Evolutionary conservation across 1,140 invertebrate genomes (phyloP), one percentile per base, ranked within the genome.

Genomic region (Drosophila persimilis): DNA sequence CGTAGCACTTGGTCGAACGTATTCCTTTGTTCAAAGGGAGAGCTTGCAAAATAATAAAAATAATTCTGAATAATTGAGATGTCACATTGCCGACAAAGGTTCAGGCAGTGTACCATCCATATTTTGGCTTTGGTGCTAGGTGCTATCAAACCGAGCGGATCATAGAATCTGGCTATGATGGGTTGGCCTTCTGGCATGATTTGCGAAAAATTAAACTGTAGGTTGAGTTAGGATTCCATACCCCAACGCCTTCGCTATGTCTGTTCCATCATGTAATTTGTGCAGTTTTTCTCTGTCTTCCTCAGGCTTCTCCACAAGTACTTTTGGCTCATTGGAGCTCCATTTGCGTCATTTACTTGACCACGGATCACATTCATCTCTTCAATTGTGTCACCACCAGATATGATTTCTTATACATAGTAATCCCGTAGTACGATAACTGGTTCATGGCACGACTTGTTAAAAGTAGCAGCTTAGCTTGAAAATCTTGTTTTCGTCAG

Each of bases 381-480:
- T 41, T 80, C 53, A 20, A 73, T 56, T 9, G 75, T 72, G 15
- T 84, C 54, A 35, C 52, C 62, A 6, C 90, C 90, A 7, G 85
- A 77, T 2, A 91, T 62, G 0, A 90, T 35, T 7, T 2, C 46
- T 47, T 7, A 48, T 4, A 13, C 48, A 43, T 24, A 59, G 80
- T 11, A 7, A 8, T 58, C 69, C 91, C 84, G 46, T 90, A 77
- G 31, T 80, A 45, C 54, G 88, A 89, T 11, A 92, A 24, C 52
- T 90, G 80, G 20, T 74, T 39, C 43, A 91, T 55, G n/a, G 58
- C 76, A 26, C 74, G 47, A n/a, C 77, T 75, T 1, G 89, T 80
- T 15, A 84, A 47, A 47, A 6, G 80, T 67, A 11, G 84, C 78
- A 58, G 70, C 8, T 70, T 63, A 77, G 9, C 17, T 67, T 66